Evolutionary conservation across 2,113 vertebrate genomes (phyloP).

Genomic region (Tragelaphus scriptus): DNA sequence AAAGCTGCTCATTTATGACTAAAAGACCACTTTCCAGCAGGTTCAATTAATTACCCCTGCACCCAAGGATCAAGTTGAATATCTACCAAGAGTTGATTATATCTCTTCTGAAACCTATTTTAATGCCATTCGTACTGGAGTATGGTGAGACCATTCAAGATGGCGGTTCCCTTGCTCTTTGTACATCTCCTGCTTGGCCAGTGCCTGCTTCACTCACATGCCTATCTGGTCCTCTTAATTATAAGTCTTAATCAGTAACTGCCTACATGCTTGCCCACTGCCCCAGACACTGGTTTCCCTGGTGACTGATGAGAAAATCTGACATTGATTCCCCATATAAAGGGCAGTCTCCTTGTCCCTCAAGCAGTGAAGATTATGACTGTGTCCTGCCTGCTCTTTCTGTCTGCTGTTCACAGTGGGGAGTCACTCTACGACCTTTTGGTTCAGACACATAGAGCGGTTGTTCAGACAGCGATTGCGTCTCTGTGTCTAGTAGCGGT

Average conservation of each 20-base stretch:
- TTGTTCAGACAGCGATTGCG: background rate
- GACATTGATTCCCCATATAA: background rate
- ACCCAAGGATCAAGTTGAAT: background rate
- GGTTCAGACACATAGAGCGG: background rate
- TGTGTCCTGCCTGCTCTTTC: background rate
- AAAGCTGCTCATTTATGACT: background rate
- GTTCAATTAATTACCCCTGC: background rate
- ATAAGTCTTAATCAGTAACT: background rate
- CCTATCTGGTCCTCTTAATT: background rate
- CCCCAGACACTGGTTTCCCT: background rate
- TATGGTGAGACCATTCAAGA: background rate
- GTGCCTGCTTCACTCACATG: background rate
- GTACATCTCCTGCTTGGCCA: background rate
- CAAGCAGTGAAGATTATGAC: background rate
- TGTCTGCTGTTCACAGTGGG: background rate
- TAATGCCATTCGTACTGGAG: background rate
- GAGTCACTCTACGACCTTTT: no score
- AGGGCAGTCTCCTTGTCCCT: background rate
- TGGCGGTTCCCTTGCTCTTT: background rate
- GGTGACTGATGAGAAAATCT: background rate
- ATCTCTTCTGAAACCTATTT: background rate
- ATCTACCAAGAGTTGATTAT: background rate
- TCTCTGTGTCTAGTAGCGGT: background rate
- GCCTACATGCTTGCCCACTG: background rate
- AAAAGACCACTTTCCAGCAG: background rate